Evolutionary conservation across 2,797 vertebrate genomes (phyloP).

Genomic region (Falco biarmicus): DNA sequence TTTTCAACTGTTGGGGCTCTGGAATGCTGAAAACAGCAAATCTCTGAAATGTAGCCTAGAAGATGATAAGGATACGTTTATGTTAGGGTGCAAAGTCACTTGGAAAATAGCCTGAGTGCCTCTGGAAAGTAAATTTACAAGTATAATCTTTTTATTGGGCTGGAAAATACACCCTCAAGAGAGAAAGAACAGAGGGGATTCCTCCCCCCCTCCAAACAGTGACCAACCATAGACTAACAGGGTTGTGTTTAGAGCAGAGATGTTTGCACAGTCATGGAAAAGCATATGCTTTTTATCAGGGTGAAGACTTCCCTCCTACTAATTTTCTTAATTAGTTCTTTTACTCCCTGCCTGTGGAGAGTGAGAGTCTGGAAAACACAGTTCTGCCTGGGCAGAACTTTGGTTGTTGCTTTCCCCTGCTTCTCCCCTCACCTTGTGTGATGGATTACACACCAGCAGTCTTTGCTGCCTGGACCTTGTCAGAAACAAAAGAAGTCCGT

Average conservation of each 20-base stretch:
- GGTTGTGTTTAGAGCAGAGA: neutral
- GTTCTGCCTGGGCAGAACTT: neutral
- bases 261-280: neutral
- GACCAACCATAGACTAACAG: neutral
- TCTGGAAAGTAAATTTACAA: neutral
- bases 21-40: neutral
- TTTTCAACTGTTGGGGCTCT: neutral
- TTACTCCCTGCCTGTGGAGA: neutral
- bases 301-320: neutral
- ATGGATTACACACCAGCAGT: neutral
- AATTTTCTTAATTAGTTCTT: slow-evolving; percentile 44
- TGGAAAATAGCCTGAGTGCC: neutral
- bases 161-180: neutral
- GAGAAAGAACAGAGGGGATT: neutral
- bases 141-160: neutral
- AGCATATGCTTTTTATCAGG: neutral
- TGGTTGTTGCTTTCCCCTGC: neutral
- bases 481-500: neutral
- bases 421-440: neutral
- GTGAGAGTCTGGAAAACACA: neutral
- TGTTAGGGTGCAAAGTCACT: neutral
- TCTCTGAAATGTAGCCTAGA: neutral
- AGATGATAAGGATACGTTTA: neutral
- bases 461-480: neutral
- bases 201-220: fast-evolving